Conservation (phyloP, 2,888 invertebrate genomes). For the Drosophila multiciliata region DNA sequence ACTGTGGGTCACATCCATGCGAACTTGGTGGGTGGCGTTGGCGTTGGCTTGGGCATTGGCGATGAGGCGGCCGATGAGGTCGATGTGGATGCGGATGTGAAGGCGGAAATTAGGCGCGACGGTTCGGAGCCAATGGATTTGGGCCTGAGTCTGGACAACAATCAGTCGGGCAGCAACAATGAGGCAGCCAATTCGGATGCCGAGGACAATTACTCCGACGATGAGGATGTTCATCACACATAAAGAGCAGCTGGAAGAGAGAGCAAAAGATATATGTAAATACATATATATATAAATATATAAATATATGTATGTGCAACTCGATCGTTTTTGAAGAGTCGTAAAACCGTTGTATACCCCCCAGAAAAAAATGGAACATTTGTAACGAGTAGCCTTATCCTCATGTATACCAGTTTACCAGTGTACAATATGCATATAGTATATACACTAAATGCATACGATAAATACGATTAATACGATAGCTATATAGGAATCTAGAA, state of each 20-base stretch:
- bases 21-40: slow-evolving; percentile 30
- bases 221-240: slow-evolving; percentile 84
- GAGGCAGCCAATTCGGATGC: slow-evolving; percentile 82
- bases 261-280: slow-evolving; percentile 36
- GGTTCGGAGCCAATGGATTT: slow-evolving; percentile 85
- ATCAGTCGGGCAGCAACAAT: slow-evolving; percentile 83
- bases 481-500: slow-evolving; percentile 48
- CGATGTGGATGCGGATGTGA: slow-evolving; percentile 63
- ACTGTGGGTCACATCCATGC: slow-evolving; percentile 57
- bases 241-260: slow-evolving; percentile 53
- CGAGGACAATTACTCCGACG: slow-evolving; percentile 85
- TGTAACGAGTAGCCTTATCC: slow-evolving; percentile 85
- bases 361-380: slow-evolving; percentile 67
- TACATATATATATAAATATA: slow-evolving; percentile 27
- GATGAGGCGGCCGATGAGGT: slow-evolving; percentile 28
- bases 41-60: slow-evolving; percentile 16
- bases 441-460: slow-evolving; percentile 38
- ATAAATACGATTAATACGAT: slow-evolving; percentile 58
- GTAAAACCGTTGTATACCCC: slow-evolving; percentile 73
- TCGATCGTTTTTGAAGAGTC: slow-evolving; percentile 28
- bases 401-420: slow-evolving; percentile 84
- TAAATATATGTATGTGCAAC: slow-evolving; percentile 21
- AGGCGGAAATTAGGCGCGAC: slow-evolving; percentile 81
- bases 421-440: slow-evolving; percentile 63
- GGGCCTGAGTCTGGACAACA: slow-evolving; percentile 83